Percentiles rank a stretch among this genome's conserved stretches.
These are phyloP conservation scores for Chamaetylas fuelleborni DNA, from an alignment of 2,113 vertebrate species.

Conservation along the genomic window DNA sequence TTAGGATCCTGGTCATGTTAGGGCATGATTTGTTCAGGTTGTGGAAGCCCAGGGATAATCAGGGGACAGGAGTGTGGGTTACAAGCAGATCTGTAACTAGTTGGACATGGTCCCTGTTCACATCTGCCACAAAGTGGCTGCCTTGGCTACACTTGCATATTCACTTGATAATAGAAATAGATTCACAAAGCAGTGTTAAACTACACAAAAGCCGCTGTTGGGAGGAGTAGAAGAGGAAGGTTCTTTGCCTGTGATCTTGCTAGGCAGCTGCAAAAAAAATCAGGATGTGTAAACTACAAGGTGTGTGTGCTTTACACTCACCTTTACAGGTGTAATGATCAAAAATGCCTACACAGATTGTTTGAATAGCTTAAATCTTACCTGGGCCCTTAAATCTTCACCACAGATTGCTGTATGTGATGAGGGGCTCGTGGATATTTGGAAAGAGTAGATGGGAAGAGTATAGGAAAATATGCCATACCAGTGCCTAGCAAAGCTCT, in stretches of 20 bases:
- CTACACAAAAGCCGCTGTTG: not conserved
- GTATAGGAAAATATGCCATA: not conserved
- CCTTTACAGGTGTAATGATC: not conserved
- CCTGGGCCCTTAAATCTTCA: not conserved
- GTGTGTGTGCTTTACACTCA: not conserved
- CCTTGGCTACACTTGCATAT: not conserved
- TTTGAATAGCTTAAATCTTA: not conserved
- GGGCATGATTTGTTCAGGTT: not conserved
- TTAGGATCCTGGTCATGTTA: not conserved
- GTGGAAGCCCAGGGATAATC: not conserved
- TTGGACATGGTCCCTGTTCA: not conserved
- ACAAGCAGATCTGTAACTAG: not conserved
- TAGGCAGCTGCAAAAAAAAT: not conserved
- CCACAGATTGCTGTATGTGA: not conserved
- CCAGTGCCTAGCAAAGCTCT: not conserved
- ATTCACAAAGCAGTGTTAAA: not conserved
- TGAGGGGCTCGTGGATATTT: not conserved
- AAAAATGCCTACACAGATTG: not conserved
- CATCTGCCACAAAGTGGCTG: not conserved
- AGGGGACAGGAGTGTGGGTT: not conserved
- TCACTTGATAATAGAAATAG: not conserved
- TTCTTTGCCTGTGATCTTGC: not conserved
- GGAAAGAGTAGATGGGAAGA: not conserved
- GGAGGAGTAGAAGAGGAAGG: not conserved
- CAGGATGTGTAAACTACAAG: not conserved